Conservation (phyloP, 2,888 invertebrate species). For the Trissolcus brochymenae region DNA sequence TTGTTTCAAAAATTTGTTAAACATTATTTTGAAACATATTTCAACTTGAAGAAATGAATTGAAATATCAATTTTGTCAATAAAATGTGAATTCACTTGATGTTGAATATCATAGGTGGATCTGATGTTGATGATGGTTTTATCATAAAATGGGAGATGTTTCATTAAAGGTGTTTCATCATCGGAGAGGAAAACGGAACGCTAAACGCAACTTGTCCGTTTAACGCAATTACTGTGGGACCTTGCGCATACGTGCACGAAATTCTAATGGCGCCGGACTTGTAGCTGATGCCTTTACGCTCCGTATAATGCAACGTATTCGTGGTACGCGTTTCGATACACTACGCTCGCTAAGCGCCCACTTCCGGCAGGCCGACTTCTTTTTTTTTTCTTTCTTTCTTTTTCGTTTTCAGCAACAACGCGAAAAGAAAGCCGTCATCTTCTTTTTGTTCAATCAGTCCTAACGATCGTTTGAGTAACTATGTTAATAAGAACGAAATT, state of each 20-base stretch:
- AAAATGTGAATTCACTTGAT: no score
- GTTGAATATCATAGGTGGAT: no score
- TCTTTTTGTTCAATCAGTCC: constrained; percentile 40
- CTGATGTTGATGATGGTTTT: neutral
- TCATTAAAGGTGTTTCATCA: constrained; percentile 49
- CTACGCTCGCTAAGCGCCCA: constrained; percentile 54
- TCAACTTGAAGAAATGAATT: no score
- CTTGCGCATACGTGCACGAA: constrained; percentile 67
- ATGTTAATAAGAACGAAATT: constrained; percentile 48
- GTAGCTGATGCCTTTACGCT: constrained; percentile 54
- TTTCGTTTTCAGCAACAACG: constrained; percentile 25
- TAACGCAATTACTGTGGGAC: constrained; percentile 70
- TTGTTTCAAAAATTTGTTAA: no score
- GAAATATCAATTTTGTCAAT: no score
- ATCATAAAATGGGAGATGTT: constrained; percentile 31
- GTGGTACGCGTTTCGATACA: constrained; percentile 55
- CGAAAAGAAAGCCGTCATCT: constrained; percentile 39
- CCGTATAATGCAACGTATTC: constrained; percentile 52
- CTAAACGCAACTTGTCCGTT: constrained; percentile 66
- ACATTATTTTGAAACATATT: no score
- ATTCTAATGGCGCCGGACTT: constrained; percentile 62
- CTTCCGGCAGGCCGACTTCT: constrained; percentile 50
- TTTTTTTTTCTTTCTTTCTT: constrained; percentile 36
- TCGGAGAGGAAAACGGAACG: constrained; percentile 37
- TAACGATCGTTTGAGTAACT: constrained; percentile 38